Conservation (phyloP, 2,888 invertebrate species). For the Polymixis flavicincta region DNA sequence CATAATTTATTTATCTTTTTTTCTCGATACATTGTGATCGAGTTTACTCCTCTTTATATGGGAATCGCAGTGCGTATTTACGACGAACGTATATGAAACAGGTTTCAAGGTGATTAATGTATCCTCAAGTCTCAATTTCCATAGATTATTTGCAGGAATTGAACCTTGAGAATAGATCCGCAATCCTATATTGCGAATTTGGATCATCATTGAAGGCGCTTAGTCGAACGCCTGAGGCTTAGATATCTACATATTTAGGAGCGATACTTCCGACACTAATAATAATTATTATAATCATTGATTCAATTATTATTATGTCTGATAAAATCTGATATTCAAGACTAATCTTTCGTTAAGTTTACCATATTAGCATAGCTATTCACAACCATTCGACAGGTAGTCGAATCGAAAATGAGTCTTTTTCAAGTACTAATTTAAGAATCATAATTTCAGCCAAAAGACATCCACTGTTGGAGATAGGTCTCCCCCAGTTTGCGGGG, state of each 20-base stretch:
- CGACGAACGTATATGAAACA: not conserved
- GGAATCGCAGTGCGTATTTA: not conserved
- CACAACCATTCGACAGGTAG: too few species aligned
- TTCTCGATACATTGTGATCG: slow-evolving; percentile 18
- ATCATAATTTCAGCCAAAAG: too few species aligned
- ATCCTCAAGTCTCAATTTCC: slow-evolving; percentile 3
- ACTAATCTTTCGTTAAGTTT: not conserved
- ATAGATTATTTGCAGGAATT: not conserved
- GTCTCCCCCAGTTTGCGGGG: too few species aligned
- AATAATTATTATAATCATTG: not conserved
- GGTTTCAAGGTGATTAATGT: slow-evolving; percentile 2
- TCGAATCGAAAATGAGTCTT: too few species aligned
- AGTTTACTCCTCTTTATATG: slow-evolving; percentile 26
- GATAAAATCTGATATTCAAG: not conserved
- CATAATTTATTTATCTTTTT: slow-evolving; percentile 36
- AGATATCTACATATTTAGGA: slow-evolving; percentile 5
- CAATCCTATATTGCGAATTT: slow-evolving; percentile 20
- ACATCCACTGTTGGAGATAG: too few species aligned
- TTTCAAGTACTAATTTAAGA: too few species aligned
- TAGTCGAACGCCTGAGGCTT: slow-evolving; percentile 31
- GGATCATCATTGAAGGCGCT: slow-evolving; percentile 14
- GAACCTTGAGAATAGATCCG: slow-evolving; percentile 36
- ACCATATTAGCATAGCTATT: not conserved
- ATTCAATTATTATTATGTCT: not conserved
- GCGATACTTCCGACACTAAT: slow-evolving; percentile 17